phyloP scores from a whole-genome alignment of 2,797 vertebrate species.

The Enteromius afrohamiltoni region DNA sequence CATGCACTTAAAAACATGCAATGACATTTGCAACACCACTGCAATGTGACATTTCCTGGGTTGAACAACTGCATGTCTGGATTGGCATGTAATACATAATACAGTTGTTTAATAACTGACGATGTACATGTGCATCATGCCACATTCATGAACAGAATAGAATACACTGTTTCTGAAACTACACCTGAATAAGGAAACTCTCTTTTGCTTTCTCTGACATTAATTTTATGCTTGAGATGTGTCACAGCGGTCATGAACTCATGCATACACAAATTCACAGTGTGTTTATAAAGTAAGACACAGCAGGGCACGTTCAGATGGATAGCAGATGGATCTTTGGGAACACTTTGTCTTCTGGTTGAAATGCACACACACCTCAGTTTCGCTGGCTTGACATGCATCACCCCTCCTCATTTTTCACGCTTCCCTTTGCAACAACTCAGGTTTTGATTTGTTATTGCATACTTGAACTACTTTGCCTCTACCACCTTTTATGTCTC shows the following conservation, averaged over 20 bases:
- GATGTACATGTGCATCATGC: not conserved
- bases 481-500: not conserved
- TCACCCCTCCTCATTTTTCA: not conserved
- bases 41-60: slow-evolving; percentile 6
- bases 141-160: not conserved
- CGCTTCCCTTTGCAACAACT: not conserved
- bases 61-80: not conserved
- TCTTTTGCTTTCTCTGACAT: slow-evolving; percentile 26
- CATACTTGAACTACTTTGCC: not conserved
- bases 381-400: not conserved
- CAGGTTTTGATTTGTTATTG: not conserved
- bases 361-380: slow-evolving; percentile 7
- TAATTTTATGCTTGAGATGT: slow-evolving; percentile 9
- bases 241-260: not conserved
- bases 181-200: not conserved
- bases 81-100: not conserved
- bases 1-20: slow-evolving; percentile 13
- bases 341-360: slow-evolving; percentile 50
- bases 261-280: slow-evolving; percentile 33
- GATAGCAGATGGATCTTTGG: slow-evolving; percentile 53
- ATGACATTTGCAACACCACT: not conserved
- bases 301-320: slow-evolving; percentile 46
- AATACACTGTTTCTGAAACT: not conserved
- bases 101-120: not conserved
- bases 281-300: slow-evolving; percentile 51